A percentile compares a stretch with the other conserved stretches of the same genome.
Conservation (phyloP, 2,888 invertebrate species). For the Leptinotarsa tumamoca region DNA sequence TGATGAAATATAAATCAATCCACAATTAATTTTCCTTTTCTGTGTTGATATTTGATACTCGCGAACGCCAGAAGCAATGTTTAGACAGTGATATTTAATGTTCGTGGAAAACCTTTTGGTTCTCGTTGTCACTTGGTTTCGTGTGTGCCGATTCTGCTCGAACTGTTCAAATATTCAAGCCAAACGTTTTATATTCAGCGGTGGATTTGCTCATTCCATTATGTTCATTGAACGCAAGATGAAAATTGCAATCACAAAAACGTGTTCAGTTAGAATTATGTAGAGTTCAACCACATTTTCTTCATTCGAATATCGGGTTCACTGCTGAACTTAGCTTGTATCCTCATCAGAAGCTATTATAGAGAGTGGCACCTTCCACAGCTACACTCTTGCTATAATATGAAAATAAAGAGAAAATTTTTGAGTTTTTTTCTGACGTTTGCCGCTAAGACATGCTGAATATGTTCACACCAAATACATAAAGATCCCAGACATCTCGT, state of each 20-base stretch:
- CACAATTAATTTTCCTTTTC: slow-evolving; percentile 4
- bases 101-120: slow-evolving; percentile 1
- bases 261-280: neutral
- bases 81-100: neutral
- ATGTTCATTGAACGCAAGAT: neutral
- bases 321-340: no score
- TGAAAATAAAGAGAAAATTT: no score
- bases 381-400: no score
- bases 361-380: no score
- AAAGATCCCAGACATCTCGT: no score
- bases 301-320: neutral
- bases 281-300: neutral
- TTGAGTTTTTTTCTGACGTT: no score
- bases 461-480: no score
- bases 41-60: slow-evolving; percentile 3
- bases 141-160: neutral
- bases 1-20: neutral
- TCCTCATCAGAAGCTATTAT: no score
- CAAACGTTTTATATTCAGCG: neutral
- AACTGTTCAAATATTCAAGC: neutral
- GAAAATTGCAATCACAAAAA: neutral
- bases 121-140: neutral
- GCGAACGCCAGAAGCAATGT: neutral
- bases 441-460: no score
- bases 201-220: neutral